Conservation (phyloP, 2,888 invertebrate species). For the Andrena hattorfiana region DNA sequence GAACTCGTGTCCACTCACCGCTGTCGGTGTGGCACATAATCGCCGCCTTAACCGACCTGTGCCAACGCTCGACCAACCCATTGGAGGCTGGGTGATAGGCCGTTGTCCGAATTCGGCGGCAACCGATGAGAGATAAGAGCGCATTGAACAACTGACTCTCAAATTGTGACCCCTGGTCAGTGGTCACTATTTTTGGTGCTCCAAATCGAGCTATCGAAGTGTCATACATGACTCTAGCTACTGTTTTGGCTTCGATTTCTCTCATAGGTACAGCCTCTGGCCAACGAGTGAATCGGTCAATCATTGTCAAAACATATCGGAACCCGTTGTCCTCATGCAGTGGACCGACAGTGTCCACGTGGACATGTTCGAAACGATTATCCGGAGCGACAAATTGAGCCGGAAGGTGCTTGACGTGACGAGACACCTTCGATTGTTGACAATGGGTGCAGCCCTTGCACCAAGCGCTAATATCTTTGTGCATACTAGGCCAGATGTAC, state of each 20-base stretch:
- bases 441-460: not conserved
- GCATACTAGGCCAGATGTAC: conserved; percentile 1
- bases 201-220: conserved; percentile 5
- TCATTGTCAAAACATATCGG: not conserved
- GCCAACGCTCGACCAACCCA: no score
- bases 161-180: conserved; percentile 24
- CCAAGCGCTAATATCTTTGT: conserved; percentile 1
- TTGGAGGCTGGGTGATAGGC: no score
- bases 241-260: not conserved
- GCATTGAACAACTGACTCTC: conserved; percentile 1
- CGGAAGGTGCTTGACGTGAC: not conserved
- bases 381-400: not conserved
- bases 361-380: not conserved
- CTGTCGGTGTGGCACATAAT: no score
- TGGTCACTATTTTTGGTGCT: not conserved
- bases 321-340: not conserved
- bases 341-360: not conserved
- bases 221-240: not conserved
- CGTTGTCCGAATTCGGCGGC: not conserved
- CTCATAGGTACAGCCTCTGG: not conserved
- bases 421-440: not conserved
- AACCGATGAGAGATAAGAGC: not conserved
- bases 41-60: no score
- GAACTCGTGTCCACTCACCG: no score
- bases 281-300: conserved; percentile 4